Base-by-base conservation (phyloP, 2,888 invertebrate species). In the Bembecia ichneumoniformis region DNA sequence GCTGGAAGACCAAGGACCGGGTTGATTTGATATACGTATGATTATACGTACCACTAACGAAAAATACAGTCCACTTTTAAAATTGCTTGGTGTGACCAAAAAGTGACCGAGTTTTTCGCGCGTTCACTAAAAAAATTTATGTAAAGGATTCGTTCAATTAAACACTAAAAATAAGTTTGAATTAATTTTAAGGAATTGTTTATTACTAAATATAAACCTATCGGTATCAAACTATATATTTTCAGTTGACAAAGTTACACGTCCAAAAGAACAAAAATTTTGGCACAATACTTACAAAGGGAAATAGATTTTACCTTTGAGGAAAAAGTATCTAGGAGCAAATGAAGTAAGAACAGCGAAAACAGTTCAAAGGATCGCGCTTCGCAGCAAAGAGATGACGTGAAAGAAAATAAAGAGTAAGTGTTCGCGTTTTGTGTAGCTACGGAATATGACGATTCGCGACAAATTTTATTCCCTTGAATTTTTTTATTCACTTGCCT, bases 331-430 rank as follows among this genome's bases (percentile, higher is more conserved):
- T 48, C 51, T 49, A 52, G 48, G 15, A 58, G 51, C 51, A 55
- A 60, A 59, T 60, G 55, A 58, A 58, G 49, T 51, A 58, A 50
- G 50, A 53, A 57, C 49, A 55, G 49, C 51, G 50, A 56, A 53
- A 54, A 55, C 49, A 56, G 53, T 58, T 56, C 51, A 66, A 61
- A 58, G 52, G 55, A 57, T 52, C 46, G 50, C 55, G 45, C 17
- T 16, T 44, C 28, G 28, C 1, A 51, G 50, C 55, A 53, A 54
- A 54, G 51, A 55, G 55, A 55, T 51, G 54, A 49, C 50, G 49
- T 52, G 54, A 58, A 58, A 61, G 58, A 58, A 59, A 56, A 54
- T 52, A 56, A 58, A 58, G 57, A 60, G 49, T 56, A 61, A 60
- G 59, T 53, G 35, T 17, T 49, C 46, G 47, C 15, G 43, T 55